These are phyloP conservation scores for Petromus typicus DNA, from an alignment of 2,113 vertebrate genomes.

Conservation along the genomic window DNA sequence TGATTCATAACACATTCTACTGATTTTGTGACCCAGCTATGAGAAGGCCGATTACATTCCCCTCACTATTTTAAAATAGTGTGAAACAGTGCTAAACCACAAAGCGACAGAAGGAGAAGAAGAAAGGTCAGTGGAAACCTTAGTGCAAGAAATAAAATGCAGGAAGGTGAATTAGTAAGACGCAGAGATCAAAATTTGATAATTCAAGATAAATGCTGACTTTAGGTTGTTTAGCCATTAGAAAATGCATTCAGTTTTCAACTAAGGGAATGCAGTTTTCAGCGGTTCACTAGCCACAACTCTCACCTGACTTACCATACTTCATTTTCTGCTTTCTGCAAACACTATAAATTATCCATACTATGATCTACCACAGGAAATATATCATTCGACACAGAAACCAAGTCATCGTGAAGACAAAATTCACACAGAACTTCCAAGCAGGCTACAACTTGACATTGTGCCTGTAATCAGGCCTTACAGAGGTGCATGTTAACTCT, in stretches of 20 bases:
- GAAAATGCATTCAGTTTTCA: background rate
- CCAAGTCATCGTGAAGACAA: accelerated
- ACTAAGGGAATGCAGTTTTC: background rate
- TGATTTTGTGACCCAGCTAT: background rate
- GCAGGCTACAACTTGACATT: background rate
- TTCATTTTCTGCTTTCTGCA: background rate
- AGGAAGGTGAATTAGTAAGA: background rate
- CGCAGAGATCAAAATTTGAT: background rate
- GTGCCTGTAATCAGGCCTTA: background rate
- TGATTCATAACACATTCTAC: background rate
- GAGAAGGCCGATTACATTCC: accelerated
- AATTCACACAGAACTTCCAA: too few relatives aligned
- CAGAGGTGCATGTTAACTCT: background rate
- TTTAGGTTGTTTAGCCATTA: background rate
- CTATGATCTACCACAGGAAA: background rate
- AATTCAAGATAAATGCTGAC: background rate
- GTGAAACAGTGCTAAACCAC: background rate
- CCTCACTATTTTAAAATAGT: background rate
- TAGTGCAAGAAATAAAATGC: background rate
- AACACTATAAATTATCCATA: accelerated
- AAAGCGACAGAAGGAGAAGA: background rate
- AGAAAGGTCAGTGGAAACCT: background rate
- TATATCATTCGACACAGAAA: background rate
- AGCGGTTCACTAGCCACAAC: background rate
- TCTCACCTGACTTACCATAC: background rate